Evolutionary conservation across 2,113 vertebrate species (phyloP).

Genomic region (Megalops atlanticus): DNA sequence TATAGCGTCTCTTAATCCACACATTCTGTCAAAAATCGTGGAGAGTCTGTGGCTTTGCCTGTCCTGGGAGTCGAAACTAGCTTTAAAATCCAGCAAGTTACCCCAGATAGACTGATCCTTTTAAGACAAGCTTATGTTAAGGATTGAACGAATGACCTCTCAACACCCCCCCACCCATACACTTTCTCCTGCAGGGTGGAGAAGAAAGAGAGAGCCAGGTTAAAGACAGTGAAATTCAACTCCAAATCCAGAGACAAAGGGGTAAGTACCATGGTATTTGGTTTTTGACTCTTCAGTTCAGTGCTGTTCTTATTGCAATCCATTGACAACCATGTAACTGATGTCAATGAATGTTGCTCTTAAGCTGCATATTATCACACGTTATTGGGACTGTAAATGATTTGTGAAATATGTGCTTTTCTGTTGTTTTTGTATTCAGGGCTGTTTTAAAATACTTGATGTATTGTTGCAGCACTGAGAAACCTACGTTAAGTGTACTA

Average conservation of each 20-base stretch:
- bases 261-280: slow-evolving; percentile 80
- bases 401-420: neutral
- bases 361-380: too few species aligned
- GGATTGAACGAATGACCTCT: neutral
- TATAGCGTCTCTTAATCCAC: too few species aligned
- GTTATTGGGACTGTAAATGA: too few species aligned
- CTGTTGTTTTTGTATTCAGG: neutral
- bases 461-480: neutral
- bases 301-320: neutral
- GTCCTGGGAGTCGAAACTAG: neutral
- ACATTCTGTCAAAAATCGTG: too few species aligned
- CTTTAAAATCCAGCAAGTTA: neutral
- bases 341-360: too few species aligned
- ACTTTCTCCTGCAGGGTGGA: slow-evolving; percentile 79
- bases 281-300: too few species aligned
- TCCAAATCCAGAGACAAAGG: slow-evolving; percentile 92
- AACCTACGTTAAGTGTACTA: slow-evolving; percentile 32
- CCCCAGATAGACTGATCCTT: neutral
- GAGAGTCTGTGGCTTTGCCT: neutral
- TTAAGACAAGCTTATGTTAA: neutral
- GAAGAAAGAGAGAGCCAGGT: slow-evolving; percentile 92
- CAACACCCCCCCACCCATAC: too few species aligned
- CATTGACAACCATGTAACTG: neutral
- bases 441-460: neutral
- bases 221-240: slow-evolving; percentile 99